Evolutionary conservation across 2,888 invertebrate genomes (phyloP).

Genomic region (Trypoxylon attenuatum): DNA sequence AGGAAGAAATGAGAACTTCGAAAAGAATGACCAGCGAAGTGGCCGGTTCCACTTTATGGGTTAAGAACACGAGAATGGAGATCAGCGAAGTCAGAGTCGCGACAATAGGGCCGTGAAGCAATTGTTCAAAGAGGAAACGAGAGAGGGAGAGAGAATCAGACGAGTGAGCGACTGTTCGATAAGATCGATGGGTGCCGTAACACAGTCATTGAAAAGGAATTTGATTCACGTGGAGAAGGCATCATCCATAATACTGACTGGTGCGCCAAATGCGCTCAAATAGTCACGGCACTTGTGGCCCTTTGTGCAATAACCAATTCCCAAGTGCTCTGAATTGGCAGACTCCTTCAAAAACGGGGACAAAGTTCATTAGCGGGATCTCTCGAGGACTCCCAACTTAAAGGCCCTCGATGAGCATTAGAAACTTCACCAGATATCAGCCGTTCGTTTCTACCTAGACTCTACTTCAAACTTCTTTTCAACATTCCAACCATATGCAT

Average conservation of each 20-base stretch:
- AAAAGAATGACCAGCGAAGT: constrained; percentile 26
- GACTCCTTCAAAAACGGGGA: not conserved
- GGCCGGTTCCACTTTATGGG: constrained; percentile 53
- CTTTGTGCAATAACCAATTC: constrained; percentile 3
- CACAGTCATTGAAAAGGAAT: constrained; percentile 46
- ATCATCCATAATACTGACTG: constrained; percentile 2
- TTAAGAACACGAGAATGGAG: constrained; percentile 54
- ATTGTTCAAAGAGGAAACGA: constrained; percentile 57
- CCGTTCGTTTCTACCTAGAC: too few relatives aligned
- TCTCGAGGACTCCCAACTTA: not conserved
- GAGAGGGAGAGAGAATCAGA: too few relatives aligned
- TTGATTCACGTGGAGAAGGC: constrained; percentile 30
- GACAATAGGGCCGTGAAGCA: constrained; percentile 55
- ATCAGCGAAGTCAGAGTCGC: constrained; percentile 35
- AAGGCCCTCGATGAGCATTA: too few relatives aligned
- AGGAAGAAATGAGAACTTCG: constrained; percentile 5
- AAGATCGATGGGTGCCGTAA: constrained; percentile 47
- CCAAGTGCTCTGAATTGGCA: not conserved
- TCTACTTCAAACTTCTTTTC: too few relatives aligned
- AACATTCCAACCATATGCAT: too few relatives aligned
- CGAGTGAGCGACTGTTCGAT: constrained; percentile 30
- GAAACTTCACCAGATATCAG: too few relatives aligned
- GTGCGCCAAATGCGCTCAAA: not conserved
- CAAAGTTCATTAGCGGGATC: not conserved
- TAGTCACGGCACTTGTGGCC: not conserved